A percentile compares a stretch with the other conserved stretches of the same genome.
phyloP scores from a whole-genome alignment of 2,797 vertebrate species.

The Lepidocolaptes lacrymiger region DNA sequence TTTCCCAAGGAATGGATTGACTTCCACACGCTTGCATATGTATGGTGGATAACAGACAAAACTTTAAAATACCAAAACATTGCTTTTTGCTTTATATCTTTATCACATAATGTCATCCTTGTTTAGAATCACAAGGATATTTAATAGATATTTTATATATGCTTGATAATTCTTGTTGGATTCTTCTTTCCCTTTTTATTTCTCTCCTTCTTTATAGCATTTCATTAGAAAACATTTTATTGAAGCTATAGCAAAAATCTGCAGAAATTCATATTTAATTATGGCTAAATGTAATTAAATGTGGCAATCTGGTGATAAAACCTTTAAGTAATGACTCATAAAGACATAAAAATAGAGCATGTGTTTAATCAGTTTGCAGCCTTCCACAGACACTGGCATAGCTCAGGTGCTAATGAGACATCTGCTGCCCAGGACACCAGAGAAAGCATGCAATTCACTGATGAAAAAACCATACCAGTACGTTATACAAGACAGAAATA shows the following conservation, averaged over 20 bases:
- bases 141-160: background rate
- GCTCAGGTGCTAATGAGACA: constrained; percentile 81
- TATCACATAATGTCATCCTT: background rate
- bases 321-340: constrained; percentile 82
- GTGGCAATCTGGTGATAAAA: constrained; percentile 80
- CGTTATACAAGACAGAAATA: constrained; percentile 13
- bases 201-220: background rate
- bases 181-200: background rate
- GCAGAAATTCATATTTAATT: constrained; percentile 77
- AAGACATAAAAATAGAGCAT: constrained; percentile 79
- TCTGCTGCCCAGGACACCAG: constrained; percentile 73
- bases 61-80: background rate
- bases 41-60: background rate
- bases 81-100: background rate
- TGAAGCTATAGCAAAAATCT: constrained; percentile 63
- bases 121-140: background rate
- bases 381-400: constrained; percentile 72
- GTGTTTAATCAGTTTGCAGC: constrained; percentile 79
- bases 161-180: background rate
- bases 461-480: background rate
- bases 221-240: constrained; percentile 60
- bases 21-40: background rate
- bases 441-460: constrained; percentile 45
- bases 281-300: constrained; percentile 76
- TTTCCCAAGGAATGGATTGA: background rate